These are phyloP conservation scores for Polydrusus cervinus DNA, from an alignment of 2,888 invertebrate genomes.

Conservation along the genomic window DNA sequence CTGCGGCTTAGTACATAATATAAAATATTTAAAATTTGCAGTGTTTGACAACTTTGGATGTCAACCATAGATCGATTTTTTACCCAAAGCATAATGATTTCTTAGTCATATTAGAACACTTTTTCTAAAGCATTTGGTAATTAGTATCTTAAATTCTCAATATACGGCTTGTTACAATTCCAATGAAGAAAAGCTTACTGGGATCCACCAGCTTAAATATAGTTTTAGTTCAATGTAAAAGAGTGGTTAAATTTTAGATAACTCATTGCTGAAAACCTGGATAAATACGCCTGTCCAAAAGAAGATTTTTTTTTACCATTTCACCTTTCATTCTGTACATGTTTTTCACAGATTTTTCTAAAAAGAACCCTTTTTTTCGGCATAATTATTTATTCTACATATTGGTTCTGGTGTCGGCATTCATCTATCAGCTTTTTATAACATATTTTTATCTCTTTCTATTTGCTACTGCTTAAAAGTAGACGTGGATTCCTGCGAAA, in stretches of 20 bases:
- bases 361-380: not conserved
- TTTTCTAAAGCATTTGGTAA: not conserved
- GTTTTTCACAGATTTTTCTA: not conserved
- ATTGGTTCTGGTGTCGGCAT: not conserved
- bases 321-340: not conserved
- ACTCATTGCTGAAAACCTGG: not conserved
- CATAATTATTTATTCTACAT: not conserved
- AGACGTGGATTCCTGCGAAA: slow-evolving; percentile 35
- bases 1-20: not conserved
- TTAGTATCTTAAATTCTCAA: not conserved
- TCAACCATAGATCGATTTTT: not conserved
- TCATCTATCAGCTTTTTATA: not conserved
- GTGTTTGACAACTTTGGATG: not conserved
- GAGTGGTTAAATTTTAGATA: slow-evolving; percentile 1
- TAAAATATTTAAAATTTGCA: not conserved
- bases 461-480: slow-evolving; percentile 1
- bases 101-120: slow-evolving; percentile 7
- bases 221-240: not conserved
- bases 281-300: not conserved
- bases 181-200: slow-evolving; percentile 2
- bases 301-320: not conserved
- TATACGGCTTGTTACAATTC: not conserved
- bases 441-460: not conserved
- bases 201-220: slow-evolving; percentile 1
- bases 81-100: not conserved